Conservation (phyloP, 2,113 vertebrate species). For the Rhabdomys dilectus region DNA sequence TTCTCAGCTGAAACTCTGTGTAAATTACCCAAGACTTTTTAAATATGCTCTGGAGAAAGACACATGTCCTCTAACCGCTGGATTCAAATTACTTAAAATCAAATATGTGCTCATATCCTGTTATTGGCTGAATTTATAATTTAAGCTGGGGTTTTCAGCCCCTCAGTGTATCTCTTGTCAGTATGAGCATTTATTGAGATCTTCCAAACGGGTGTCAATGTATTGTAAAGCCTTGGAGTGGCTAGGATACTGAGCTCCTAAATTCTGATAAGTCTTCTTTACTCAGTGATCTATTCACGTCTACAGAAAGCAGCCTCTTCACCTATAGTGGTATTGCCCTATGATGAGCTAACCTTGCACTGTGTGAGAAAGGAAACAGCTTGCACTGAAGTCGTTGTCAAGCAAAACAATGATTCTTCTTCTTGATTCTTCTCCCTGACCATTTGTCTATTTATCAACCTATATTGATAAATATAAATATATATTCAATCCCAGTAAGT, state of each 20-base stretch:
- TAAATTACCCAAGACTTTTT: conserved; percentile 16
- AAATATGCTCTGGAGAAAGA: not conserved
- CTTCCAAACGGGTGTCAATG: not conserved
- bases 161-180: not conserved
- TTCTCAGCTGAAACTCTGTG: not conserved
- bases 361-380: not conserved
- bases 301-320: not conserved
- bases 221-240: not conserved
- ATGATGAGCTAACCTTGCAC: not conserved
- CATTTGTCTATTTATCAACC: not conserved
- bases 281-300: not conserved
- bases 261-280: not conserved
- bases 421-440: not conserved
- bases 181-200: not conserved
- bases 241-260: not conserved
- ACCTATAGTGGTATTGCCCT: not conserved
- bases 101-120: not conserved
- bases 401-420: not conserved
- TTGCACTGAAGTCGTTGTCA: not conserved
- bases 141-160: not conserved
- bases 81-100: not conserved
- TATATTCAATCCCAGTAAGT: not conserved
- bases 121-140: not conserved
- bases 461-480: not conserved
- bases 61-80: not conserved